phyloP scores from a whole-genome alignment of 1,140 invertebrate genomes.

The Eumeta japonica region DNA sequence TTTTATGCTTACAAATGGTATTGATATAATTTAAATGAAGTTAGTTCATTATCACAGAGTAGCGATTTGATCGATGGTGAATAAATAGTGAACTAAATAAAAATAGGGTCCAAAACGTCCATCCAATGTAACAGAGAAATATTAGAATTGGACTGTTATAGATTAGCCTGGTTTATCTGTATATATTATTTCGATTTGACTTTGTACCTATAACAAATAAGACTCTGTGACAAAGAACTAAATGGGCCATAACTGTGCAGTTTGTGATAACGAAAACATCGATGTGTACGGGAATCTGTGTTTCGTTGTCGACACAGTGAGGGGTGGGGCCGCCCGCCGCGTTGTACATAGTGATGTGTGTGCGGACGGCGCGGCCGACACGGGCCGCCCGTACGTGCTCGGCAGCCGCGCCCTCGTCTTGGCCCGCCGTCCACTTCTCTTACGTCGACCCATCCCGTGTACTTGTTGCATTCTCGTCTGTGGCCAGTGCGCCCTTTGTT shows the following conservation, averaged over 20 bases:
- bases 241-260: conserved; percentile 21
- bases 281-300: conserved; percentile 55
- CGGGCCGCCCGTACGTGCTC: conserved; percentile 32
- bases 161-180: too few species aligned
- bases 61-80: too few species aligned
- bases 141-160: conserved; percentile 33
- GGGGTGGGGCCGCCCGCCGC: too few species aligned
- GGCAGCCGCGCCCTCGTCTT: conserved; percentile 35
- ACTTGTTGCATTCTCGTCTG: too few species aligned
- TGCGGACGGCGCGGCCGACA: conserved; percentile 1
- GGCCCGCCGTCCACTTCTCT: conserved; percentile 57
- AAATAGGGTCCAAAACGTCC: conserved; percentile 51
- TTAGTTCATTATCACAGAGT: background rate
- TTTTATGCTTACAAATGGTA: too few species aligned
- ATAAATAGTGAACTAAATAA: background rate
- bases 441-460: too few species aligned
- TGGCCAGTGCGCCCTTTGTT: too few species aligned
- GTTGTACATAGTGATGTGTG: too few species aligned
- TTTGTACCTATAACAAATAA: conserved; percentile 19
- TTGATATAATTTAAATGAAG: too few species aligned
- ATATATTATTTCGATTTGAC: too few species aligned
- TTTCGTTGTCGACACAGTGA: conserved; percentile 53
- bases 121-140: conserved; percentile 45
- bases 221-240: conserved; percentile 38
- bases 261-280: conserved; percentile 32